Percentiles rank a stretch among this genome's conserved stretches.
Conservation (phyloP, 2,113 vertebrate genomes). For the Bothrops jararaca region DNA sequence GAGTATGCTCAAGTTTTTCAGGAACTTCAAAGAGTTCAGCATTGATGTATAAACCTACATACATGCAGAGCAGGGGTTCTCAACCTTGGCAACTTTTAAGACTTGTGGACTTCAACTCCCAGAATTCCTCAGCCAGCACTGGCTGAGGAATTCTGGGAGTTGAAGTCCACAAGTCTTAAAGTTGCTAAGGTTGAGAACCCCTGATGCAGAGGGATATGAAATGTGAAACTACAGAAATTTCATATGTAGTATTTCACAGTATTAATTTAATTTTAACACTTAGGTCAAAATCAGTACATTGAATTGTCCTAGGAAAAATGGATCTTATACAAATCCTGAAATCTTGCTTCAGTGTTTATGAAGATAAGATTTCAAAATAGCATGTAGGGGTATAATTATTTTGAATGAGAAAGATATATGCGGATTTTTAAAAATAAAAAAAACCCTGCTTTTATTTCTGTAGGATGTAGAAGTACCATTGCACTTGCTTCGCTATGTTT, state of each 20-base stretch:
- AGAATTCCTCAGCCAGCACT: too few species aligned
- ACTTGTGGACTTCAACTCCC: too few species aligned
- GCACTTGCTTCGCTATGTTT: constrained; percentile 97
- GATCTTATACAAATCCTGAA: neutral
- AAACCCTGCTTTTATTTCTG: constrained; percentile 7
- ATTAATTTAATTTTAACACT: neutral
- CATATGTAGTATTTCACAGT: neutral
- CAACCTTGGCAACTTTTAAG: too few species aligned
- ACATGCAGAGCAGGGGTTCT: too few species aligned
- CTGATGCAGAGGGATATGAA: neutral
- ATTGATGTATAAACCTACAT: neutral
- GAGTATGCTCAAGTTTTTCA: neutral
- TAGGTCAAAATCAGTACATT: neutral
- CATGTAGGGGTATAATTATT: neutral
- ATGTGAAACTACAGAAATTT: neutral
- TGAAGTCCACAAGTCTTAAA: too few species aligned
- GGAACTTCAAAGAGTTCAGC: neutral
- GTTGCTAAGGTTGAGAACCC: too few species aligned
- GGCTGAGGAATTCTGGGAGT: too few species aligned
- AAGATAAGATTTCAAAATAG: neutral
- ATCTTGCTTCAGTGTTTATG: neutral
- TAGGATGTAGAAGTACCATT: constrained; percentile 98
- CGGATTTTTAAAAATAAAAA: neutral
- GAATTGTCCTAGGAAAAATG: neutral
- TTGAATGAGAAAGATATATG: neutral